Evolutionary conservation across 2,797 vertebrate species (phyloP).

Genomic region (Ateles fusciceps): DNA sequence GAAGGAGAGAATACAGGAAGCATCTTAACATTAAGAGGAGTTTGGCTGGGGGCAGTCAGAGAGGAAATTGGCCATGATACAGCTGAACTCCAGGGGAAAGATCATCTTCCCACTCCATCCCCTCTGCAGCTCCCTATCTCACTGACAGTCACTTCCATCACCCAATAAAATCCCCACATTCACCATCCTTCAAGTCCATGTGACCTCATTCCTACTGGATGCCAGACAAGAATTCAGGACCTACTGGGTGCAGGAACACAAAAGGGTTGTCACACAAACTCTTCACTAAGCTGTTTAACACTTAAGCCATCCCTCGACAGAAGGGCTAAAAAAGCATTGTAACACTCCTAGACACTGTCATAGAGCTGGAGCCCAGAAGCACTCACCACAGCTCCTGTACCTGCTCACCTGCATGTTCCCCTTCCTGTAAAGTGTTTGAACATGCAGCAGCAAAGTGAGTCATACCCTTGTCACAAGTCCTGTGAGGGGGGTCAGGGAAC

Average conservation of each 20-base stretch:
- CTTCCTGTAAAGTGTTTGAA: background rate
- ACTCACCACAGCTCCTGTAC: background rate
- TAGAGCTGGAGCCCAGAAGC: background rate
- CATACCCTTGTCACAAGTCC: background rate
- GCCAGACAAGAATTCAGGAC: background rate
- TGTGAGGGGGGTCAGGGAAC: background rate
- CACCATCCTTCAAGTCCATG: too few relatives aligned
- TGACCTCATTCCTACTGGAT: background rate
- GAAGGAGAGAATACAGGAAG: too few relatives aligned
- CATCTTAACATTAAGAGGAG: too few relatives aligned
- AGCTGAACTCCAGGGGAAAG: too few relatives aligned
- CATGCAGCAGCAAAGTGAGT: background rate
- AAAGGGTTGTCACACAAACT: background rate
- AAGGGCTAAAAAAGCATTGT: background rate
- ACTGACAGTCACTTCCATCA: too few relatives aligned
- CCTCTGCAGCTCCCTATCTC: too few relatives aligned
- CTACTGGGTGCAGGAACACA: too few relatives aligned
- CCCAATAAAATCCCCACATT: too few relatives aligned
- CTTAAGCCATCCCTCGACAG: background rate
- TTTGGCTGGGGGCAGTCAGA: too few relatives aligned
- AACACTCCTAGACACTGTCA: background rate
- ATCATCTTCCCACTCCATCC: too few relatives aligned
- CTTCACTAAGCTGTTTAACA: background rate
- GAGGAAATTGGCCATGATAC: too few relatives aligned
- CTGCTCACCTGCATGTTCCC: background rate